Evolutionary conservation across 2,797 vertebrate genomes (phyloP), one percentile per base, ranked within the genome.

Genomic region (Epinephelus coioides): DNA sequence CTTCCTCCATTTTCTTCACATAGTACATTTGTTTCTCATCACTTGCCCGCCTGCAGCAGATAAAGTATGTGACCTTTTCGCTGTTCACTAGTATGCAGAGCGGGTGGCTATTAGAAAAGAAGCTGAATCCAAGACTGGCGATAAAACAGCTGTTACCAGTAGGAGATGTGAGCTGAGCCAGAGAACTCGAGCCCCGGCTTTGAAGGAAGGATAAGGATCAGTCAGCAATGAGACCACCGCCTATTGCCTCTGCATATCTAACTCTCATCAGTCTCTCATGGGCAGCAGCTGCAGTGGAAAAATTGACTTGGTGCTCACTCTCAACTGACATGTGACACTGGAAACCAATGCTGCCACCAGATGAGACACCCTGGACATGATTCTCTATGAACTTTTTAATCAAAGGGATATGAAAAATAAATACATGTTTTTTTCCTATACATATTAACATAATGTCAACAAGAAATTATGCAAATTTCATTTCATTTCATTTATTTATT

Each of bases 171-270:
- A 88, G 80, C 73, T 27, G 69, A 89, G 85, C 65, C 50, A 21
- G 66, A 74, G 76, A 72, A 68, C 56, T 71, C 13, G 17, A 73
- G 76, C 82, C 62, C 44, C 6, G 56, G 73, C 87, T 88, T 83
- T 86, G 85, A 77, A 68, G 71, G 49, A 21, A 23, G 76, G 84
- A 84, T 86, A 90, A 88, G 79, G 68, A 90, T 92, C 92, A 81
- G 84, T 69, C 79, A 66, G 86, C 64, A 59, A 51, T 53, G 82
- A 80, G 85, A 85, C 84, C 69, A 23, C 73, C 53, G 69, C 72
- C 76, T 86, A 51, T 84, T 79, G 77, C 81, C 86, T 88, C 79
- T 80, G 83, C 85, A 88, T 89, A 91, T 91, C 82, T 79, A 34
- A 74, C 74, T 59, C 79, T 78, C 88, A 91, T 91, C 88, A 60